Evolutionary conservation across 1,140 invertebrate genomes (phyloP), one percentile per base, ranked within the genome.

Genomic region (Drosophila lini): DNA sequence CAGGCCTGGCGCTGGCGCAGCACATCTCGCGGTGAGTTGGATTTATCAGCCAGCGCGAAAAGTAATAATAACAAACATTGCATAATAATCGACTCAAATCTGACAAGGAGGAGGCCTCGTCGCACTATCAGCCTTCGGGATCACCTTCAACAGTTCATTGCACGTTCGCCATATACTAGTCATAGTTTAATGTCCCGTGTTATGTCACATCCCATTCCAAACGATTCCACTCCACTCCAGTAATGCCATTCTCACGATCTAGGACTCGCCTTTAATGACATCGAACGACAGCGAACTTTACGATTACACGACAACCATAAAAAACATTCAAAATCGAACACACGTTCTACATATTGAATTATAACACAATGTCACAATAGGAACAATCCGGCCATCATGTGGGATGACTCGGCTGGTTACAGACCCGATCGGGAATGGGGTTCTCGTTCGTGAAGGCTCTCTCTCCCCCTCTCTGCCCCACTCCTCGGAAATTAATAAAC

Each of bases 141-240:
- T 77, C 74, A 77, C 74, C 74, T 77, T 77, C 62, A 60, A 31
- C 55, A 77, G 74, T 77, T 77, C 74, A 77, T 77, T 77, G 71
- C 55, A 77, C 74, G 74, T 76, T 56, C 32, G 13, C 16, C 2
- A 28, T 62, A 16, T 19, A 68, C 62, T 76, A 67, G 59, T 48
- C 42, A 60, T 77, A 76, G 74, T 60, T 68, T 77, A 68, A 77
- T 74, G 70, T 36, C 65, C 53, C 22, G 25, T 68, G 73, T 77
- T 77, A 77, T 77, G 74, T 77, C 74, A 77, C 73, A 76, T 58
- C 56, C 28, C 34, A 32, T 28, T 52, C 34, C 32, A 38, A 32
- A 34, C 48, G 19, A 55, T 67, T 31, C 28, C 41, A 52, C 6
- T 50, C 38, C 45, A 61, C 25, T 28, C 57, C 28, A 28, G 64